A percentile compares a stretch with the other conserved stretches of the same genome.
These are phyloP conservation scores for Hyposmocoma kahamanoa DNA, from an alignment of 1,140 invertebrate species.

Conservation along the genomic window DNA sequence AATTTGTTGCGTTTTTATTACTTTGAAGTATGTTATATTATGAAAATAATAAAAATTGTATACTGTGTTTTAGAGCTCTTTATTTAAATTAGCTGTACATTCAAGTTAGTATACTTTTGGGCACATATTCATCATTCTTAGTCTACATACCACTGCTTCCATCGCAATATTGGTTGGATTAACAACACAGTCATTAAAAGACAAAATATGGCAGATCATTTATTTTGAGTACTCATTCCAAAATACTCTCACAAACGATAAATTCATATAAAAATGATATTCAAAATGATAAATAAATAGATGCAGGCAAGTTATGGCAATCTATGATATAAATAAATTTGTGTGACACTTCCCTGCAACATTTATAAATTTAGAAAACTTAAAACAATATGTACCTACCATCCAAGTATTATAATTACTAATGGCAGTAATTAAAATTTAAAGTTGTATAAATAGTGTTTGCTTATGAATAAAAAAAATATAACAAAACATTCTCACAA, in stretches of 20 bases:
- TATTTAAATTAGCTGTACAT: constrained; percentile 75
- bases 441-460: constrained; percentile 68
- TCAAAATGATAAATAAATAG: constrained; percentile 60
- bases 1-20: no score
- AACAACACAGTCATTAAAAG: constrained; percentile 69
- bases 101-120: constrained; percentile 75
- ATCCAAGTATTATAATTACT: constrained; percentile 53
- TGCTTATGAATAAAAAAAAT: constrained; percentile 67
- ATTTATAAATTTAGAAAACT: constrained; percentile 45
- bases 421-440: constrained; percentile 65
- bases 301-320: constrained; percentile 70
- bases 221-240: constrained; percentile 64
- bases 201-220: constrained; percentile 72
- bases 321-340: constrained; percentile 62
- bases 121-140: constrained; percentile 73
- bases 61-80: constrained; percentile 62
- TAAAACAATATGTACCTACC: constrained; percentile 41
- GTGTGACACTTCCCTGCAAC: constrained; percentile 65
- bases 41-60: not conserved
- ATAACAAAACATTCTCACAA: constrained; percentile 68
- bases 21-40: no score
- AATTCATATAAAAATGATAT: constrained; percentile 59
- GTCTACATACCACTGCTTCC: constrained; percentile 56
- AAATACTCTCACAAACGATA: constrained; percentile 68
- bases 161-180: constrained; percentile 57